Evolutionary conservation across 2,113 vertebrate genomes (phyloP).

Genomic region (Clarias magur): DNA sequence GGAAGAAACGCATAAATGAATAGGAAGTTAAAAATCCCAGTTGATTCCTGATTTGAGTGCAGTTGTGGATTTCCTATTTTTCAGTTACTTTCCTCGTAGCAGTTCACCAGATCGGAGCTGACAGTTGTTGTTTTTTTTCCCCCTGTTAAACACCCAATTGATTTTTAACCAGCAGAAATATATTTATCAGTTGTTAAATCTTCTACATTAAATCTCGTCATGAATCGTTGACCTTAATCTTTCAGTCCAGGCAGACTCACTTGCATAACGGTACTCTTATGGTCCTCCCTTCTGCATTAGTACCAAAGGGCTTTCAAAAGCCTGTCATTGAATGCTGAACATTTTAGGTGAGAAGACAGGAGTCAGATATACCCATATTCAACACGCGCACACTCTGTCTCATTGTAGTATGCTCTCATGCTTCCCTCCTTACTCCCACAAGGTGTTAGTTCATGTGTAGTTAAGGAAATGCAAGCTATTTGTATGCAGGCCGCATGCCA

Average conservation of each 20-base stretch:
- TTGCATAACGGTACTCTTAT: not conserved
- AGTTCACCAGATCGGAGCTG: not conserved
- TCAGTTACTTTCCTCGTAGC: not conserved
- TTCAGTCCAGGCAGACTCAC: not conserved
- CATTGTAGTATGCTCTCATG: not conserved
- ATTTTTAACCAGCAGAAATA: not conserved
- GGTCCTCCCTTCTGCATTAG: not conserved
- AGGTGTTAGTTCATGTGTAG: not conserved
- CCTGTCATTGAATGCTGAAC: not conserved
- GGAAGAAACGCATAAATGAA: not conserved
- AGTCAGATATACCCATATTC: not conserved
- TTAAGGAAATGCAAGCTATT: not conserved
- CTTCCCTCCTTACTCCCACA: not conserved
- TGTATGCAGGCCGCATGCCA: not conserved
- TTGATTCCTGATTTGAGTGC: not conserved
- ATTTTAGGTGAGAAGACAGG: not conserved
- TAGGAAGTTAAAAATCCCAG: not conserved
- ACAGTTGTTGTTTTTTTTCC: too few relatives aligned
- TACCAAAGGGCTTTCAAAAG: not conserved
- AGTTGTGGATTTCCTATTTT: not conserved
- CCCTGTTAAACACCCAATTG: not conserved
- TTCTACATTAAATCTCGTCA: not conserved
- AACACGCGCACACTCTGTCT: not conserved
- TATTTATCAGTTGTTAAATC: not conserved
- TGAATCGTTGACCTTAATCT: too few relatives aligned